Conservation (phyloP, 2,113 vertebrate genomes). For the Paralichthys olivaceus region DNA sequence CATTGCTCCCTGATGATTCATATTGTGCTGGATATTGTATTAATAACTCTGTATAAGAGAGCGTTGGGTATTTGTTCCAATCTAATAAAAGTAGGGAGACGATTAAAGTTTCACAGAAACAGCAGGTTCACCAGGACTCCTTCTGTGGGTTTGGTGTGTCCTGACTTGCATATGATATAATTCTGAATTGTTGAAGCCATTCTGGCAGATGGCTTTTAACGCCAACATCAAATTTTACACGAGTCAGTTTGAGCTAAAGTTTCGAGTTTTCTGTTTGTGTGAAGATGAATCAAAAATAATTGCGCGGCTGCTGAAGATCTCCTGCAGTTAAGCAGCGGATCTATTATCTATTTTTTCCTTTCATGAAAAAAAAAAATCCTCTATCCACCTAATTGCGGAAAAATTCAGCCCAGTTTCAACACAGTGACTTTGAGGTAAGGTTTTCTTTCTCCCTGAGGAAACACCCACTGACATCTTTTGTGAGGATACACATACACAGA, state of each 20-base stretch:
- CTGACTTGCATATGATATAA: too few species aligned
- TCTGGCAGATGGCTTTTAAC: constrained; percentile 11
- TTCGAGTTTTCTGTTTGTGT: constrained; percentile 1
- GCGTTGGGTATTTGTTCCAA: background rate
- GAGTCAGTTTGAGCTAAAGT: constrained; percentile 1
- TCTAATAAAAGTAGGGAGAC: background rate
- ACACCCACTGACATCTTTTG: too few species aligned
- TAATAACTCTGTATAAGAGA: background rate
- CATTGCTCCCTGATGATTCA: constrained; percentile 5
- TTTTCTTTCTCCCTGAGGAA: background rate
- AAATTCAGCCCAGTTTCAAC: too few species aligned
- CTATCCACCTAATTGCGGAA: too few species aligned
- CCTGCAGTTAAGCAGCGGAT: background rate
- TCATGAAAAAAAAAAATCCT: too few species aligned
- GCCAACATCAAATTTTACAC: background rate
- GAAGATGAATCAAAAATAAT: constrained; percentile 2
- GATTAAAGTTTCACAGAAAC: background rate
- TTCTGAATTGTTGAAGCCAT: too few species aligned
- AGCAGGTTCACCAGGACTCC: background rate
- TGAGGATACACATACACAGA: too few species aligned
- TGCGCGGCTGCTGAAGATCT: background rate
- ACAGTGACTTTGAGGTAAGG: background rate
- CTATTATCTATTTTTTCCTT: background rate
- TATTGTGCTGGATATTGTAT: background rate
- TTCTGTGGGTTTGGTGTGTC: too few species aligned